Conservation (phyloP, 2,797 vertebrate species). For the Okamejei kenojei region DNA sequence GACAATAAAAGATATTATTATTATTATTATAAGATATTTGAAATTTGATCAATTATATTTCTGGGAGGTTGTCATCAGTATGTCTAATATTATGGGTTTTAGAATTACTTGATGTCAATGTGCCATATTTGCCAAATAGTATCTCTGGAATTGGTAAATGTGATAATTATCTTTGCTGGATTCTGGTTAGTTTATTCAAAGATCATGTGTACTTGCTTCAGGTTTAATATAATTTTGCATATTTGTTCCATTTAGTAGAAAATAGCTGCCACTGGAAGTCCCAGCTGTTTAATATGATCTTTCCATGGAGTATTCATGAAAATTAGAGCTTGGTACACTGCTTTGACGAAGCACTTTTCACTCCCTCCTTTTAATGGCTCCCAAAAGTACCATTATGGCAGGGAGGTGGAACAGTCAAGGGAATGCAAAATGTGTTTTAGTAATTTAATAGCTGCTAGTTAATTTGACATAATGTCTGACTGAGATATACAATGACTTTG, state of each 20-base stretch:
- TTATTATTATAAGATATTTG: too few relatives aligned
- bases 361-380: background rate
- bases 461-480: background rate
- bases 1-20: too few relatives aligned
- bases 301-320: background rate
- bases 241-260: background rate
- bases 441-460: slow-evolving; percentile 5
- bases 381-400: too few relatives aligned
- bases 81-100: background rate
- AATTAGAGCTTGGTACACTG: background rate
- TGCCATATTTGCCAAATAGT: background rate
- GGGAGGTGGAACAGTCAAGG: background rate
- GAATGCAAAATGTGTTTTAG: background rate
- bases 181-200: background rate
- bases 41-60: background rate
- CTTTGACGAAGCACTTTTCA: background rate
- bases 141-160: background rate
- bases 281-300: background rate
- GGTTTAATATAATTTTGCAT: background rate
- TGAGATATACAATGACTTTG: background rate
- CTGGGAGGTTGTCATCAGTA: background rate
- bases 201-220: background rate
- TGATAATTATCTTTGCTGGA: background rate
- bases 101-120: background rate
- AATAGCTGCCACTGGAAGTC: background rate